Evolutionary conservation across 2,797 vertebrate genomes (phyloP).

Genomic region (Lycodopsis pacificus): DNA sequence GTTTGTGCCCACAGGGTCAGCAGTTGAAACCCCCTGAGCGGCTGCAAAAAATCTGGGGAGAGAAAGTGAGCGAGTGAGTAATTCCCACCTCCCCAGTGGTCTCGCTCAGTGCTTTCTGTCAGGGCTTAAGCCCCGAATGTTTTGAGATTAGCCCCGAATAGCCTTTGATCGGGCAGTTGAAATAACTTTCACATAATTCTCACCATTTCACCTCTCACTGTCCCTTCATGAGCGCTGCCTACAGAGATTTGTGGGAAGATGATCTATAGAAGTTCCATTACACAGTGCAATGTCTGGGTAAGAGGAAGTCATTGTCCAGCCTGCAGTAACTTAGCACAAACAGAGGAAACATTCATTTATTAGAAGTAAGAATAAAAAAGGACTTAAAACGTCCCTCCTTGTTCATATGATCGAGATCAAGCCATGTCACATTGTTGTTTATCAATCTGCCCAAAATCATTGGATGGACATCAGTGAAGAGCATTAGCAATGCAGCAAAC

Average conservation of each 20-base stretch:
- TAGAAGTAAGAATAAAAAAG: background rate
- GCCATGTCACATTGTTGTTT: background rate
- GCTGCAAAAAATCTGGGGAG: slow-evolving; percentile 21
- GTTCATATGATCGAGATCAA: background rate
- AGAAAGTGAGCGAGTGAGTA: slow-evolving; percentile 35
- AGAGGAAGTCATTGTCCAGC: slow-evolving; percentile 2
- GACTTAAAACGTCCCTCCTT: background rate
- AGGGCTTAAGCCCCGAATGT: slow-evolving; percentile 50
- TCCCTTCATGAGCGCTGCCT: slow-evolving; percentile 18
- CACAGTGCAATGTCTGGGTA: background rate
- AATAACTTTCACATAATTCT: slow-evolving; percentile 59
- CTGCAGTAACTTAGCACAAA: background rate
- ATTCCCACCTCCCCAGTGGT: slow-evolving; percentile 56
- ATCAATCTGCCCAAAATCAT: too few relatives aligned
- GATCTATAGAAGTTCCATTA: slow-evolving; percentile 5
- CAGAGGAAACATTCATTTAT: background rate
- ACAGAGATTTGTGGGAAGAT: slow-evolving; percentile 9
- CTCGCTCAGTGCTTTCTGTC: slow-evolving; percentile 62
- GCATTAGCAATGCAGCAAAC: too few relatives aligned
- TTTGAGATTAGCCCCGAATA: slow-evolving; percentile 57
- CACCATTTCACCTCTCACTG: slow-evolving; percentile 36
- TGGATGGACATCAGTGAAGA: too few relatives aligned
- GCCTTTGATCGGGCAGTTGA: slow-evolving; percentile 62
- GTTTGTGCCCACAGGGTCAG: slow-evolving; percentile 46
- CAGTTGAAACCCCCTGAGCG: slow-evolving; percentile 43